phyloP scores from a whole-genome alignment of 2,113 vertebrate species.

The Microcebus murinus region DNA sequence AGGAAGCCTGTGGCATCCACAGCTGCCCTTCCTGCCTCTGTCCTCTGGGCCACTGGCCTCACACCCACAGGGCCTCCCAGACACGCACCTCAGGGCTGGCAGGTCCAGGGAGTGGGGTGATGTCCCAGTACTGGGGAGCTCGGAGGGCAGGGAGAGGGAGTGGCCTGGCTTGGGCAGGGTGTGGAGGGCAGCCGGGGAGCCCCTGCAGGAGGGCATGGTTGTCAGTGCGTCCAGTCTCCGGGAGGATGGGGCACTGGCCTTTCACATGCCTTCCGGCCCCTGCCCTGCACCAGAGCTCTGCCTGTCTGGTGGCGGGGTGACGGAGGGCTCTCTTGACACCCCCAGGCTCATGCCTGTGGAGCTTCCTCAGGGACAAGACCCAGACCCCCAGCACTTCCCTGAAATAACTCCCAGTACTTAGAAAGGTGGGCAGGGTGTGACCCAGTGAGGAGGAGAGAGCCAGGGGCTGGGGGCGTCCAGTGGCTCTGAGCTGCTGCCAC shows the following conservation, averaged over 20 bases:
- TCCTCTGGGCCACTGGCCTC: not conserved
- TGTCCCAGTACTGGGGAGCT: not conserved
- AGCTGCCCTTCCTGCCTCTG: not conserved
- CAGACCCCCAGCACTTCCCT: not conserved
- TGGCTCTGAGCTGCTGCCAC: not conserved
- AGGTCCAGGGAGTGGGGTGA: not conserved
- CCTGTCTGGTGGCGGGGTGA: not conserved
- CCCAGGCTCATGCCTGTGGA: not conserved
- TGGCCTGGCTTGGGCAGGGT: rapidly evolving
- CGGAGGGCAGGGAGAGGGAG: not conserved
- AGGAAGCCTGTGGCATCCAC: not conserved
- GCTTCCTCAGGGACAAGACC: not conserved
- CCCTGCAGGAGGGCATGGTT: not conserved
- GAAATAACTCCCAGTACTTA: not conserved
- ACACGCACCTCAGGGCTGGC: not conserved
- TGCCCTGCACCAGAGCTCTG: not conserved
- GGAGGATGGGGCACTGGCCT: not conserved
- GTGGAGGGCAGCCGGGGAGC: not conserved
- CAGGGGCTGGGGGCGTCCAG: not conserved
- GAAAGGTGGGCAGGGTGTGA: not conserved
- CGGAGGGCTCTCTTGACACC: not conserved
- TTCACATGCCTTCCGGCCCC: conserved; percentile 68
- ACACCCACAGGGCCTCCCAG: not conserved
- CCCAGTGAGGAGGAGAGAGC: not conserved
- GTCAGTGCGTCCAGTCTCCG: not conserved